Evolutionary conservation across 2,113 vertebrate species (phyloP), one percentile per base, ranked within the genome.

Genomic region (Apodemus sylvaticus): DNA sequence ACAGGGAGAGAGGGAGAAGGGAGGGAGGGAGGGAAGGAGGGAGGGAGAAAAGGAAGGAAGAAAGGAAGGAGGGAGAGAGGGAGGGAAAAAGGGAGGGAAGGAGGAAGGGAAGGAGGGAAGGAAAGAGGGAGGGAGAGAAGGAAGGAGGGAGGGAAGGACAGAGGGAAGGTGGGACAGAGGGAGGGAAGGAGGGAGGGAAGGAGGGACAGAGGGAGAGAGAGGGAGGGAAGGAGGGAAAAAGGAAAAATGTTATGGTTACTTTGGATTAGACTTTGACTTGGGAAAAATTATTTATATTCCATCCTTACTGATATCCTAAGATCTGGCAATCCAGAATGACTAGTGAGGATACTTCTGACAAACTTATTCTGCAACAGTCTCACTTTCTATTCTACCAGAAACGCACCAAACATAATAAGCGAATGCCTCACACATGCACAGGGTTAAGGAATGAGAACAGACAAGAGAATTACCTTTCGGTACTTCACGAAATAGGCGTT

Each of bases 401-500:
- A 81, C 4, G 36, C 39, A 39, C n/a, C n/a, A 64, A 90, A 68
- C 53, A 95, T 0, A 83, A 7, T 5, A 82, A 73, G 39, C 34
- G 10, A 3, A 6, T 19, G 45, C 20, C 16, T 19, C 39, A 34
- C 62, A 48, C 0, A 55, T 34, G 58, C 17, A 55, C 17, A 74
- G 36, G 4, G 22, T 11, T 5, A 42, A 36, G 34, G 51, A 34
- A 14, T 34, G 31, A 73, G 39, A 64, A 89, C 45, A 81, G 45
- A 90, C 83, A 39, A 51, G 3, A 6, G 45, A 68, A 34, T 98
- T 98, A 99, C 99, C 99, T 99, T 99, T 60, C 99, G 99, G 94
- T 99, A 99, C 94, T 99, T 99, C 88, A 99, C 99, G 66, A 99
- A 99, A 88, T 99, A 99, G 86, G 99, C 99, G 0, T 99, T 99